Conservation (phyloP, 2,888 invertebrate species). For the Xestobium rufovillosum region DNA sequence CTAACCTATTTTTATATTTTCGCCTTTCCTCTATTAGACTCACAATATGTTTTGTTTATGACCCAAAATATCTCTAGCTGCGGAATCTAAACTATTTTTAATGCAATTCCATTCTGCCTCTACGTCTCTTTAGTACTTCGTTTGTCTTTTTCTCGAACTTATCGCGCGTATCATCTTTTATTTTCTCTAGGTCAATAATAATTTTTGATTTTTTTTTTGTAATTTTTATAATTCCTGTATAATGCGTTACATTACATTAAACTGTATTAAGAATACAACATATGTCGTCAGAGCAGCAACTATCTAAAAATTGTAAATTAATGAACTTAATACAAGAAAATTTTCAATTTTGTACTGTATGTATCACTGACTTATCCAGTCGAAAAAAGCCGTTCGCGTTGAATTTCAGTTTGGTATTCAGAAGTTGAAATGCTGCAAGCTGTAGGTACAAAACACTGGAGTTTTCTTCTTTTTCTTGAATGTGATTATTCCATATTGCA, state of each 20-base stretch:
- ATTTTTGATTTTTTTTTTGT: no score
- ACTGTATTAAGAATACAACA: constrained; percentile 41
- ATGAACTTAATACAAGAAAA: background rate
- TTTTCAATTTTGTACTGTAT: constrained; percentile 33
- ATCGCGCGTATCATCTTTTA: no score
- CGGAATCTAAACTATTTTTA: no score
- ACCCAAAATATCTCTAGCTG: no score
- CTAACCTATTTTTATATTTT: no score
- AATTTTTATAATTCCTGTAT: no score
- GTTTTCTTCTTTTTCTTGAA: constrained; percentile 5
- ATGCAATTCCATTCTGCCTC: no score
- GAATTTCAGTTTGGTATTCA: constrained; percentile 37
- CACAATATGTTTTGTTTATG: no score
- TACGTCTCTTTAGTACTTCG: no score
- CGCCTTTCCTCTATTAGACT: no score
- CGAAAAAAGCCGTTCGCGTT: constrained; percentile 41
- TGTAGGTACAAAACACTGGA: constrained; percentile 9
- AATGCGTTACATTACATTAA: constrained; percentile 17
- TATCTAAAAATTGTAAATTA: constrained; percentile 29
- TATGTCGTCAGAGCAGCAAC: constrained; percentile 42
- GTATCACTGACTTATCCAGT: constrained; percentile 40
- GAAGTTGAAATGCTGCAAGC: constrained; percentile 35
- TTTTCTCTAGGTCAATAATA: no score
- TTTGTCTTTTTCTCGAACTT: no score
- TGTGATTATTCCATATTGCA: constrained; percentile 14